phyloP scores from a whole-genome alignment of 2,113 vertebrate genomes.

The Athene cunicularia region DNA sequence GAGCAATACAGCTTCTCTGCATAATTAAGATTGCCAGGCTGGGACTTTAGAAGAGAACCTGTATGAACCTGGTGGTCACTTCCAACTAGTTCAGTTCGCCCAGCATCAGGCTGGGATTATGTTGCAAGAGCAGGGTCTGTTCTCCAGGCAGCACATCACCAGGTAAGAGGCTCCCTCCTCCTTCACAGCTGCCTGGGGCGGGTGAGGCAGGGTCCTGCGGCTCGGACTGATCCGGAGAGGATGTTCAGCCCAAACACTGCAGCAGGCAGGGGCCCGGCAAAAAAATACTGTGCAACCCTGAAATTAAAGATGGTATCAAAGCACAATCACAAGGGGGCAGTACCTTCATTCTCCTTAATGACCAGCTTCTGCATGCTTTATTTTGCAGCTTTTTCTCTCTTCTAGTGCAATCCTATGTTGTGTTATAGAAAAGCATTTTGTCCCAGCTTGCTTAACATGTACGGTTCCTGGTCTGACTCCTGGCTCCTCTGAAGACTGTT shows the following conservation, averaged over 20 bases:
- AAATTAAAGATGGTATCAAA: slow-evolving; percentile 16
- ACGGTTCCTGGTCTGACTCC: neutral
- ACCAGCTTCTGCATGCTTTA: neutral
- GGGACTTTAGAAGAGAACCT: neutral
- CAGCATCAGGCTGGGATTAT: neutral
- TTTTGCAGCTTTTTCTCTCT: neutral
- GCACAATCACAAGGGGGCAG: slow-evolving; percentile 55
- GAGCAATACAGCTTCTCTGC: neutral
- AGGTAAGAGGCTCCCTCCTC: neutral
- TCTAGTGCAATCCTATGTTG: neutral
- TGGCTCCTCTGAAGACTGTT: neutral
- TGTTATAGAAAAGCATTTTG: neutral
- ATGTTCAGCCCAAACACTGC: neutral
- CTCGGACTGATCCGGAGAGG: neutral
- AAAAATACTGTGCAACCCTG: neutral
- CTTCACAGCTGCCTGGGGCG: neutral
- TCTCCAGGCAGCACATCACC: neutral
- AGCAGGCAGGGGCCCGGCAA: neutral
- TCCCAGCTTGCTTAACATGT: neutral
- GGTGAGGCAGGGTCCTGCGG: neutral
- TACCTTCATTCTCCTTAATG: slow-evolving; percentile 32
- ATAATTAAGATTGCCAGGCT: neutral
- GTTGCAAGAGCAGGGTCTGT: neutral
- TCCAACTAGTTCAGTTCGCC: neutral
- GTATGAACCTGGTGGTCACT: neutral